Evolutionary conservation across 2,797 vertebrate species (phyloP), one percentile per base, ranked within the genome.

Genomic region (Delichon dasypus): DNA sequence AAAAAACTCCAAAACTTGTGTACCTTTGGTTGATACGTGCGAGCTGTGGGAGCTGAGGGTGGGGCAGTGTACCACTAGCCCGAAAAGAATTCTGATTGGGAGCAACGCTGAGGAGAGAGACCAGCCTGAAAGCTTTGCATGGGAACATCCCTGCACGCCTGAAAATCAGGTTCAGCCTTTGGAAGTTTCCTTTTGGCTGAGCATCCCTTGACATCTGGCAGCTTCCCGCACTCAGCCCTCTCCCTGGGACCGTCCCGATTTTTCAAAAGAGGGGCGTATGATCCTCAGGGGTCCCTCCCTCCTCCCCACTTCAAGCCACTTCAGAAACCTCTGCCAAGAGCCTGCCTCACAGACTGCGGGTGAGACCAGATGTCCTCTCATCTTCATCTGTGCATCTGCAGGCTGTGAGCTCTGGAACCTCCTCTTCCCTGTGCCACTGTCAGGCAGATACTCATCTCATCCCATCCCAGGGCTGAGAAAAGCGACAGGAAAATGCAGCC

Each of bases 281-380:
- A 83, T 72, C 65, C 55, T 73, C 68, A 42, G 67, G 40, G 57
- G 11, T 58, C 13, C 61, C 61, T 85, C 89, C 74, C 61, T 76
- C 65, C 61, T 89, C 38, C 77, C 72, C 23, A 3, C 78, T 79
- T 82, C 54, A 45, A 95, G 75, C 27, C 89, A 47, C 70, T 86
- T 82, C 21, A 82, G 95, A 82, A 93, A 68, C 7, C 67, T 81
- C 83, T 92, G 81, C 94, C 93, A 79, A 85, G 55, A 90, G 86
- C 57, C 55, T 44, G 73, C 34, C 38, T 88, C 78, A 44, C 86
- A 85, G 66, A 2, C 58, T 25, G 12, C 0, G 16, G 68, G 23
- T 16, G 76, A 72, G 71, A 65, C 53, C 89, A 92, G 91, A 91
- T 87, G 93, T 82, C 80, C 77, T 91, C 83, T 88, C 77, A 14